phyloP scores from a whole-genome alignment of 2,113 vertebrate species.

The Eurystomus gularis region DNA sequence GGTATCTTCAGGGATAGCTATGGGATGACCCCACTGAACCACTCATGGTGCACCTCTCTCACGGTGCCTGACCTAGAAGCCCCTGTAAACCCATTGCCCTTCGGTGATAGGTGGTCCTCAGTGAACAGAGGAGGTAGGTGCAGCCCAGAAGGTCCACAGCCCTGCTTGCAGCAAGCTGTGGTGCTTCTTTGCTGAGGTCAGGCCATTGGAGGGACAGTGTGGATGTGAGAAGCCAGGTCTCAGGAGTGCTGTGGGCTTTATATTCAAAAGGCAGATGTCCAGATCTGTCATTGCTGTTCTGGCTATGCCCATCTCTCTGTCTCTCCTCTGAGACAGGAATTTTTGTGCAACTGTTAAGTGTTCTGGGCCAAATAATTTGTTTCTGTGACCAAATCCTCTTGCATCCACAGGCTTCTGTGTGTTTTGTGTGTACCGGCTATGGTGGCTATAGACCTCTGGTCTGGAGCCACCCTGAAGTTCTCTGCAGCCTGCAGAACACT shows the following conservation, averaged over 20 bases:
- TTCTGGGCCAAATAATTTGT: neutral
- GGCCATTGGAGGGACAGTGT: neutral
- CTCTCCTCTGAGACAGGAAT: too few relatives aligned
- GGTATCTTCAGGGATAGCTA: neutral
- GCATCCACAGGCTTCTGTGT: neutral
- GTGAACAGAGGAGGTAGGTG: neutral
- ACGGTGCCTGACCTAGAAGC: neutral
- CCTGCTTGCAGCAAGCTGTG: neutral
- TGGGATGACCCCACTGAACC: neutral
- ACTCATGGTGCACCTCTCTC: neutral
- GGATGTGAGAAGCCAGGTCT: neutral
- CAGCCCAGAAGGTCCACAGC: neutral
- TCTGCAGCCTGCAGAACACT: neutral
- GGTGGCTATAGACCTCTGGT: neutral
- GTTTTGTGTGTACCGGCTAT: neutral
- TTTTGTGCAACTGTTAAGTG: neutral
- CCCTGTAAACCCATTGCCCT: neutral
- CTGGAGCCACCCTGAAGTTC: neutral
- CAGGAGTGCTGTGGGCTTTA: neutral
- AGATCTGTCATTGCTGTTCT: rapidly evolving
- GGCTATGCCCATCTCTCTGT: neutral
- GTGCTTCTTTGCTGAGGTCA: neutral
- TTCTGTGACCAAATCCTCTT: neutral
- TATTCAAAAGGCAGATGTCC: rapidly evolving
- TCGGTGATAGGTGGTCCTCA: neutral